Base-by-base conservation (phyloP, 2,888 invertebrate genomes). In the Blastobasis lacticolella region DNA sequence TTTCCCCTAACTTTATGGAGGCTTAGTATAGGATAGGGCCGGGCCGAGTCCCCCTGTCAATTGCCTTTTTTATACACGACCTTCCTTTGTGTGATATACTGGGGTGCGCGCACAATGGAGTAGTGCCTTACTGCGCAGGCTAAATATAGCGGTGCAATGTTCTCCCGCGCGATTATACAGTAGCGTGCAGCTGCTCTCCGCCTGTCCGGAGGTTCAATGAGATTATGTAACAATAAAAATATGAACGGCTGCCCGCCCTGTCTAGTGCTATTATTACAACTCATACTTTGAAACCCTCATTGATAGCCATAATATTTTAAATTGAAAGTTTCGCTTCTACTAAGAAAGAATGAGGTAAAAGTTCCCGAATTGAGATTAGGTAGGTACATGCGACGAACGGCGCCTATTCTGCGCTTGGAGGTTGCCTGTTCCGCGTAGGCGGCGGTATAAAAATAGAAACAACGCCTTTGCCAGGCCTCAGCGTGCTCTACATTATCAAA, bases 91-190 rank as follows among this genome's bases (percentile, higher is more conserved):
- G 71, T 69, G 67, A 60, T 69, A 68, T 69, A 74, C 73, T 78
- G 76, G 84, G 85, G 84, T 81, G 79, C 64, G 77, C 68, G 50
- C 73, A 81, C 84, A 84, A 85, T 81, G 74, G 79, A 79, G 69
- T 75, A 75, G 70, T 84, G 86, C 83, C 86, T 87, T 87, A 80
- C 74, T 77, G 78, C 23, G 23, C 78, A 75, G 72, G 81, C 85
- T 88, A 88, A 88, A 88, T 88, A 88, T 88, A 88, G 82, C 77
- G 64, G 63, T 63, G 71, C 69, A 69, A 71, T 36, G 67, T 73
- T 74, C 78, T 79, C 69, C 62, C 75, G 71, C 66, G 68, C 69
- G 62, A 67, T 61, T 67, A 64, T 63, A 72, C 74, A 68, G 78
- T 76, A 73, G 68, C 81, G 76, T 78, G 81, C 85, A 86, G 84